These are phyloP conservation scores for Rallus crepitans DNA, from an alignment of 2,797 vertebrate species.

Conservation along the genomic window DNA sequence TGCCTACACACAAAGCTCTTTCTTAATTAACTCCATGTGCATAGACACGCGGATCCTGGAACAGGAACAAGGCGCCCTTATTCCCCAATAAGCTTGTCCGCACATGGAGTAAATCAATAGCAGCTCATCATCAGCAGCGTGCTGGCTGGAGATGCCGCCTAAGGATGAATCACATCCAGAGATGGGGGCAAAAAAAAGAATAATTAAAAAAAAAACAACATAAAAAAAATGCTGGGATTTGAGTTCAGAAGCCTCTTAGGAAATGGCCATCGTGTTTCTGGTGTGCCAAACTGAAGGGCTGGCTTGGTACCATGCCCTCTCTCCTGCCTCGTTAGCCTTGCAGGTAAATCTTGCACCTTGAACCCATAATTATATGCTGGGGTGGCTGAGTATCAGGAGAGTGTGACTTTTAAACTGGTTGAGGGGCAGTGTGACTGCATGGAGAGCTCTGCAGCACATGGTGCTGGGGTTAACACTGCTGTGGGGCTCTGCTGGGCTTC, in stretches of 20 bases:
- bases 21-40: slow-evolving; percentile 19
- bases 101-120: slow-evolving; percentile 44
- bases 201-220: too few relatives aligned
- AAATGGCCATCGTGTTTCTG: neutral
- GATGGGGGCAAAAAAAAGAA: neutral
- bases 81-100: neutral
- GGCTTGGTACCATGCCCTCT: neutral
- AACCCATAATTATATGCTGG: neutral
- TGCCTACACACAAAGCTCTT: neutral
- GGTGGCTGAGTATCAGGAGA: neutral
- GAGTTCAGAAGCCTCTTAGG: neutral
- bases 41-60: neutral
- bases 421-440: neutral
- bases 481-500: neutral
- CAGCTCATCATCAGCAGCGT: slow-evolving; percentile 6
- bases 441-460: neutral
- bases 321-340: neutral
- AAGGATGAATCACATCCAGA: slow-evolving; percentile 4
- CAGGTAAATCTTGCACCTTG: neutral
- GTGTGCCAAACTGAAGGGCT: neutral
- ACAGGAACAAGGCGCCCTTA: slow-evolving; percentile 15
- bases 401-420: neutral
- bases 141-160: neutral
- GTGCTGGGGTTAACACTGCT: neutral
- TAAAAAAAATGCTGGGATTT: neutral